A percentile compares a stretch with the other conserved stretches of the same genome.
Conservation (phyloP, 2,797 vertebrate genomes). For the Rhadinocentrus ornatus region DNA sequence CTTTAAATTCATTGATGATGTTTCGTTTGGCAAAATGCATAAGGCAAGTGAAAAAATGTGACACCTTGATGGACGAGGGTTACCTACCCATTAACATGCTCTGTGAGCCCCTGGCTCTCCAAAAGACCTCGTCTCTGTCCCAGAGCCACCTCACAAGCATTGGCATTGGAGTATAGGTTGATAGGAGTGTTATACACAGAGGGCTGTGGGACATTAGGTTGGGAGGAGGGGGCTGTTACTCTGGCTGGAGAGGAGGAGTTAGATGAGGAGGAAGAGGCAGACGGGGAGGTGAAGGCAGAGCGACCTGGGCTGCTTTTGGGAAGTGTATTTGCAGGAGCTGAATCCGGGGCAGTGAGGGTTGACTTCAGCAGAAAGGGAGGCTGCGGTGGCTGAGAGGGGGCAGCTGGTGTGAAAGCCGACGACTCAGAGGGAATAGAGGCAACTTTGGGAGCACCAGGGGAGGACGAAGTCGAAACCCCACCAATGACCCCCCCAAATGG, state of each 20-base stretch:
- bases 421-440: constrained; percentile 95
- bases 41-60: constrained; percentile 1
- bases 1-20: background rate
- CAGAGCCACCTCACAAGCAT: constrained; percentile 88
- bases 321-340: constrained; percentile 56
- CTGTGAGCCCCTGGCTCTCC: constrained; percentile 87
- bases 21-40: constrained; percentile 9
- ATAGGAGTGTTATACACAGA: constrained; percentile 87
- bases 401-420: constrained; percentile 94
- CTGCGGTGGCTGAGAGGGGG: constrained; percentile 81
- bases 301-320: constrained; percentile 62
- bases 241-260: constrained; percentile 81
- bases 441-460: constrained; percentile 80
- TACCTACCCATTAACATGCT: constrained; percentile 95
- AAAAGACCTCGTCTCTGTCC: constrained; percentile 90
- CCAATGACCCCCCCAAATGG: constrained; percentile 87
- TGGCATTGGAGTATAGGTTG: constrained; percentile 85
- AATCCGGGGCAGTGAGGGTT: constrained; percentile 79
- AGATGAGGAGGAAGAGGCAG: constrained; percentile 82
- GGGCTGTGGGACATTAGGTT: constrained; percentile 88
- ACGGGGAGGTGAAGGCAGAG: constrained; percentile 74
- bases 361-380: constrained; percentile 88
- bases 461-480: constrained; percentile 45
- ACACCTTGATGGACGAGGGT: constrained; percentile 8
- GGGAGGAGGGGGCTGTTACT: constrained; percentile 80